Evolutionary conservation across 2,888 invertebrate genomes (phyloP), one percentile per base, ranked within the genome.

Genomic region (Lasiommata megera): DNA sequence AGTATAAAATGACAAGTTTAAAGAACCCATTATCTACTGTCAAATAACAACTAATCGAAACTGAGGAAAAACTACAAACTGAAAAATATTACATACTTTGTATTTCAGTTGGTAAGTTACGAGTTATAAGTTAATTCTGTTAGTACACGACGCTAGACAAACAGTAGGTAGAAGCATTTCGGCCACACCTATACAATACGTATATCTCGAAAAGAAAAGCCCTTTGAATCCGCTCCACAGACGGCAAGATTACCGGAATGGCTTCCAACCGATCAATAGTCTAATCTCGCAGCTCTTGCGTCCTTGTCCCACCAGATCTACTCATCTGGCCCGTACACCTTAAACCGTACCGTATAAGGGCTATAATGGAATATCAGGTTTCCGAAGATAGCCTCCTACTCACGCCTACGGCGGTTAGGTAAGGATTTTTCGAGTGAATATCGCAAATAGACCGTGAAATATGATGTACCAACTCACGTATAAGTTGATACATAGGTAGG

Each of bases 181-280:
- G 17, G 41, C 61, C 54, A 58, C 58, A 61, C 61, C 61, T 47
- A 58, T 37, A 12, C 12, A 36, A 5, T 37, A 56, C 60, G 53
- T 31, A 48, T 48, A 56, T 46, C 48, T 60, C 60, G 37, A 60
- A 60, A 60, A 29, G 60, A 51, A 62, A 64, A 63, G 48, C 56
- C 56, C 53, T 60, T 60, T 31, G 56, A 63, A 63, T 75, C 76
- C 82, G 76, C 82, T 81, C 80, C 73, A 69, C 79, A 84, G 83
- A 85, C 82, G 81, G 67, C 69, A 76, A 87, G 86, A 87, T 87
- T 86, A 86, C 80, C 84, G 72, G 75, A 82, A 82, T 79, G 83
- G 82, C 81, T 80, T 72, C 72, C 67, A 67, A 61, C 50, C 67
- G 69, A 71, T 74, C 74, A 70, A 75, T 75, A 75, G 67, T 85